Evolutionary conservation across 2,888 invertebrate species (phyloP), one percentile per base, ranked within the genome.

Genomic region (Thumatha senex): DNA sequence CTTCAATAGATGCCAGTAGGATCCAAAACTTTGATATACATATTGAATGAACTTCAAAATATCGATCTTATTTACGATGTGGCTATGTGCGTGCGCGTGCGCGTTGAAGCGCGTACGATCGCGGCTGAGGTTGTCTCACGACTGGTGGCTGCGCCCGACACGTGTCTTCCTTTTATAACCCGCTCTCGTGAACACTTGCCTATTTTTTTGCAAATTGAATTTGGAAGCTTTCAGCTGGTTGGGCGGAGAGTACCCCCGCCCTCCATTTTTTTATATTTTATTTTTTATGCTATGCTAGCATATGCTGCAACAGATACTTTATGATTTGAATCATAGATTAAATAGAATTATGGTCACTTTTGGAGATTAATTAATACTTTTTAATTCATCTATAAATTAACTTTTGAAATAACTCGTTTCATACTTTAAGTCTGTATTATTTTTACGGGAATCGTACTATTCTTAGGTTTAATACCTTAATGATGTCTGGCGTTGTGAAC

Each of bases 1-100:
- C 63, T 76, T 80, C 75, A 88, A 68, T 91, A 91, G 72, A 91
- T 89, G 76, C 90, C 90, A 63, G 91, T 91, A 52, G 91, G 91
- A 67, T 91, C 91, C 78, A 91, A 77, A 81, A 87, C 84, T 68
- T 89, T 88, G 80, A 86, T 80, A 64, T 83, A 87, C 90, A 90
- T 90, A 65, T 59, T 70, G 63, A 76, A 82, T 78, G 63, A 76
- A 82, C 78, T 80, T 76, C 71, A 72, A 72, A 71, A 68, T 73
- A 81, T 88, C 90, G 90, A 89, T 89, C 80, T 89, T 88, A 80
- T 85, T 89, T 88, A 86, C 89, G 89, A 83, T 24, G 18, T 24
- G 5, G 18, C 18, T 24, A 24, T 24, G 18, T 4, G 5, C 18
- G 18, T 24, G 18, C 18, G 18, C 18, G 18, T 2, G 18, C 18